Evolutionary conservation across 2,888 invertebrate genomes (phyloP).

Genomic region (Drosophila planitibia): DNA sequence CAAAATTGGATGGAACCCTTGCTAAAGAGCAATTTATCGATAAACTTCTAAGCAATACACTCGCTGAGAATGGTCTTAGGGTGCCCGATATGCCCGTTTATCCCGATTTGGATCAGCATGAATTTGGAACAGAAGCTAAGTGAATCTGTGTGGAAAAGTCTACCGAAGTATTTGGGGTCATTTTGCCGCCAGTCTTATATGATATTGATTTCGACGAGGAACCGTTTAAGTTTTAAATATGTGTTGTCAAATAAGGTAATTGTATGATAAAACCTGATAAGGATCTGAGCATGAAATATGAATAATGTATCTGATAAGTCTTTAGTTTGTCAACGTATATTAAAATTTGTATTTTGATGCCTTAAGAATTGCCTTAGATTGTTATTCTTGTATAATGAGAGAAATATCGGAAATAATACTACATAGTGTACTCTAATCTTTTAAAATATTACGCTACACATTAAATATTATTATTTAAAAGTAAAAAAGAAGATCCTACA

Average conservation of each 20-base stretch:
- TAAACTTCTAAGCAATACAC: conserved; percentile 16
- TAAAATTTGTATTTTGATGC: neutral
- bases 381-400: neutral
- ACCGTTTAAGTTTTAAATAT: neutral
- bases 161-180: neutral
- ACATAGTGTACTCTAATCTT: no score
- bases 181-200: conserved; percentile 1
- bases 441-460: no score
- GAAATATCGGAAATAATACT: neutral
- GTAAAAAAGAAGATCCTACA: neutral
- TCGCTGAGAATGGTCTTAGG: conserved; percentile 8
- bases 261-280: neutral
- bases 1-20: conserved; percentile 5
- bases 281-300: neutral
- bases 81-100: neutral
- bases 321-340: no score
- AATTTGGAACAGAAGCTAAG: neutral
- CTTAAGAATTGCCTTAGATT: neutral
- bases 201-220: conserved; percentile 6
- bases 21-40: conserved; percentile 25
- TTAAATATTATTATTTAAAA: no score
- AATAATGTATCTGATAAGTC: neutral
- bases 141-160: neutral
- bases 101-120: conserved; percentile 12
- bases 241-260: neutral